Evolutionary conservation across 2,113 vertebrate genomes (phyloP).

Genomic region (Tichodroma muraria): DNA sequence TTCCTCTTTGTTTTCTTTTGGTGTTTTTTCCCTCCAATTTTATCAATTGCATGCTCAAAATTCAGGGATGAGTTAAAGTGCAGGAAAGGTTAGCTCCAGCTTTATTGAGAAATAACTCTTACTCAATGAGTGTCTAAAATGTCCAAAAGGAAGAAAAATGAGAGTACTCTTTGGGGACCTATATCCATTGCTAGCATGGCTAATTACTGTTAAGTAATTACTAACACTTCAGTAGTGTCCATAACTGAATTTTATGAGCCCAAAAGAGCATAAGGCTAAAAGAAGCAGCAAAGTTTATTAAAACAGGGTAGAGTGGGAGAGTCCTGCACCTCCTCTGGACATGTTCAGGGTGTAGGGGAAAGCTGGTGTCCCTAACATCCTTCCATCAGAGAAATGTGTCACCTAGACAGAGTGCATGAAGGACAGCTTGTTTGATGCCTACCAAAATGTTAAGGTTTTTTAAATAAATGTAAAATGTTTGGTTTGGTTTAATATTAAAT

Average conservation of each 20-base stretch:
- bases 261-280: background rate
- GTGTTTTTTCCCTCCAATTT: accelerated
- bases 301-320: background rate
- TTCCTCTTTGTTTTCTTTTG: background rate
- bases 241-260: background rate
- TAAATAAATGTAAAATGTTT: too few relatives aligned
- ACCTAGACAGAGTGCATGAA: background rate
- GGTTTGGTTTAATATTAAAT: too few relatives aligned
- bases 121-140: background rate
- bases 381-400: background rate
- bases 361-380: background rate
- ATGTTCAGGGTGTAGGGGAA: background rate
- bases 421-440: background rate
- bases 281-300: background rate
- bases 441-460: too few relatives aligned
- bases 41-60: background rate
- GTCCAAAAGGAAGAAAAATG: background rate
- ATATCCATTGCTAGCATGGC: background rate
- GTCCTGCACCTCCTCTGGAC: background rate
- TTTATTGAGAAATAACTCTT: background rate
- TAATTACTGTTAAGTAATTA: background rate
- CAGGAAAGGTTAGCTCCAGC: background rate
- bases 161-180: background rate
- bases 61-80: background rate
- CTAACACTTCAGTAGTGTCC: background rate